These are phyloP conservation scores for Charanyca ferruginea DNA, from an alignment of 2,888 invertebrate species.

Conservation along the genomic window DNA sequence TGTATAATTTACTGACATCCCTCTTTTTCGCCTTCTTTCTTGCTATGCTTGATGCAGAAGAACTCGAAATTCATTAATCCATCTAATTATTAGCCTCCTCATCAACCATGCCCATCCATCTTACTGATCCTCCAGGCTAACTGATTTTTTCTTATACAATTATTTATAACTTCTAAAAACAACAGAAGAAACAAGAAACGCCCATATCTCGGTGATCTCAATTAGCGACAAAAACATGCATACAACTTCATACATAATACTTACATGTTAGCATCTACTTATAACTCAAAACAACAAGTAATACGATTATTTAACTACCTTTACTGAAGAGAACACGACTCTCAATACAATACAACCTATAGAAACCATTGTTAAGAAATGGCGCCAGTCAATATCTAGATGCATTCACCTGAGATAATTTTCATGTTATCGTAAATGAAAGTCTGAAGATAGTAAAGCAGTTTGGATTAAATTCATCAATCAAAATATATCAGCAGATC, in stretches of 20 bases:
- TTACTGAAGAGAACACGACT: conserved; percentile 50
- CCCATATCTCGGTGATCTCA: neutral
- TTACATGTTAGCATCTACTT: conserved; percentile 18
- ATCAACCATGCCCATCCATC: neutral
- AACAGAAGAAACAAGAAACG: too few relatives aligned
- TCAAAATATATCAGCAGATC: conserved; percentile 6
- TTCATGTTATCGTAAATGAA: conserved; percentile 33
- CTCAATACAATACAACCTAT: conserved; percentile 25
- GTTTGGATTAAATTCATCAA: conserved; percentile 28
- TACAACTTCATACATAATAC: conserved; percentile 7
- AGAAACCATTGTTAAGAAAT: conserved; percentile 40
- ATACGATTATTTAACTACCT: conserved; percentile 56
- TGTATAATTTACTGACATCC: neutral
- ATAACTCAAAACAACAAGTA: conserved; percentile 44
- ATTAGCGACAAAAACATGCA: conserved; percentile 10
- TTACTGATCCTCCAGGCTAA: neutral
- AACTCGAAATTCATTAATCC: neutral
- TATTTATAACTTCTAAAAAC: too few relatives aligned
- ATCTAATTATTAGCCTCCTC: neutral
- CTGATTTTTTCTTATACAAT: too few relatives aligned
- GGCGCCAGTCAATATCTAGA: conserved; percentile 51
- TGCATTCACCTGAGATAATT: conserved; percentile 31
- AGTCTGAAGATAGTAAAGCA: conserved; percentile 4
- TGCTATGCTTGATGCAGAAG: neutral
- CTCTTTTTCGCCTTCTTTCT: neutral